These are phyloP conservation scores for Papilio elwesi DNA, from an alignment of 2,888 invertebrate species.

Conservation along the genomic window DNA sequence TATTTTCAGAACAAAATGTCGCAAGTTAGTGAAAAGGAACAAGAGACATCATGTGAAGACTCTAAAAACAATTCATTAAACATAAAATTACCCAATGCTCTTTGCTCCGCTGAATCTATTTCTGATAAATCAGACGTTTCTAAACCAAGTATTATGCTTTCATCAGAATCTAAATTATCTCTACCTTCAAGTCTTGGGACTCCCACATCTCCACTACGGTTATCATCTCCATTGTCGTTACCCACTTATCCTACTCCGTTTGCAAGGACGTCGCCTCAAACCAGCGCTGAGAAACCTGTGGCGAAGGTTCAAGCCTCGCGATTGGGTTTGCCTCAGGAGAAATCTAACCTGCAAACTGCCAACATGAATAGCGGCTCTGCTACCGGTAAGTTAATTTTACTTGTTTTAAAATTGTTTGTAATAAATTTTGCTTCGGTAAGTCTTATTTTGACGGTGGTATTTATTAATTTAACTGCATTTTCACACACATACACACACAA, in stretches of 20 bases:
- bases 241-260: constrained; percentile 70
- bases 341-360: constrained; percentile 51
- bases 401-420: neutral
- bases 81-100: constrained; percentile 72
- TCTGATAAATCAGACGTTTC: constrained; percentile 55
- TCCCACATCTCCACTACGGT: constrained; percentile 69
- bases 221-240: constrained; percentile 72
- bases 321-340: constrained; percentile 45
- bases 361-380: constrained; percentile 65
- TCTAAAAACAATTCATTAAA: constrained; percentile 60
- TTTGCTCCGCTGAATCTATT: constrained; percentile 61
- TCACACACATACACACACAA: neutral
- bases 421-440: constrained; percentile 30
- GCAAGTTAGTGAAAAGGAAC: constrained; percentile 56
- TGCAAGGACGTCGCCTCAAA: constrained; percentile 59
- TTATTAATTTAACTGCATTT: neutral
- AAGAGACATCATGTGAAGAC: constrained; percentile 48
- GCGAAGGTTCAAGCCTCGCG: constrained; percentile 54
- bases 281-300: constrained; percentile 58
- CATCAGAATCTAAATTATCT: constrained; percentile 73
- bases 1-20: constrained; percentile 70
- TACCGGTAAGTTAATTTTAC: constrained; percentile 65
- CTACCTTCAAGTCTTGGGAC: constrained; percentile 72
- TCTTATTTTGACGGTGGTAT: neutral
- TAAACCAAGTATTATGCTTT: constrained; percentile 57